Conservation (phyloP, 2,888 invertebrate genomes). For the Ligdia adustata region DNA sequence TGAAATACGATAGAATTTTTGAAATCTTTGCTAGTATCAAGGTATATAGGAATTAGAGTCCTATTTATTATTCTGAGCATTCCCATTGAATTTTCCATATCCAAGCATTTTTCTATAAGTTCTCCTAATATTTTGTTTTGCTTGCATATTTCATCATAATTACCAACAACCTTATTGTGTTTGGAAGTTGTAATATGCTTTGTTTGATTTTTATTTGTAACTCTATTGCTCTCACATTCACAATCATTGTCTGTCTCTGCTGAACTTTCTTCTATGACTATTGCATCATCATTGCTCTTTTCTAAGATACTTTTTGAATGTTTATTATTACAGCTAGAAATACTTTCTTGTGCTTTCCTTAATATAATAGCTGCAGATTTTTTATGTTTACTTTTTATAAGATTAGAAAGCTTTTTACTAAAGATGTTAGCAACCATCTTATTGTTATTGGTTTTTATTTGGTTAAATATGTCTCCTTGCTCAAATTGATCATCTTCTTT, state of each 20-base stretch:
- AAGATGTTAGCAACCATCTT: no score
- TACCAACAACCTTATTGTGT: neutral
- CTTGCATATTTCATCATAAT: conserved; percentile 30
- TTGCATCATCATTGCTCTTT: no score
- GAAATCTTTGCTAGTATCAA: conserved; percentile 40
- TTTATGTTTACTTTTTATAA: no score
- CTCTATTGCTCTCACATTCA: neutral
- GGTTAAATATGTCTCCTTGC: no score
- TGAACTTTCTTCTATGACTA: conserved; percentile 2
- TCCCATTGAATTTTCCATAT: conserved; percentile 46
- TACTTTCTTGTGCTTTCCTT: no score
- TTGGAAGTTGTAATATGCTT: neutral
- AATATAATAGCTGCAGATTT: no score
- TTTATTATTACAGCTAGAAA: no score
- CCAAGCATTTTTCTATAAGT: conserved; percentile 51
- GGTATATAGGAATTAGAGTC: conserved; percentile 50
- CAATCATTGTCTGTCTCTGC: conserved; percentile 14
- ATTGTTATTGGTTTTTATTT: no score
- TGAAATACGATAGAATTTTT: conserved; percentile 47
- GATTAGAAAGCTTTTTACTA: no score
- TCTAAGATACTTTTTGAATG: no score
- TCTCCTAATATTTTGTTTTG: conserved; percentile 48
- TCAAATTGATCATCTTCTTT: conserved; percentile 16
- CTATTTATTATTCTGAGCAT: conserved; percentile 55
- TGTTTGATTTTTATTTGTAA: neutral